Conservation (phyloP, 2,113 vertebrate species). For the Alexandromys fortis region DNA sequence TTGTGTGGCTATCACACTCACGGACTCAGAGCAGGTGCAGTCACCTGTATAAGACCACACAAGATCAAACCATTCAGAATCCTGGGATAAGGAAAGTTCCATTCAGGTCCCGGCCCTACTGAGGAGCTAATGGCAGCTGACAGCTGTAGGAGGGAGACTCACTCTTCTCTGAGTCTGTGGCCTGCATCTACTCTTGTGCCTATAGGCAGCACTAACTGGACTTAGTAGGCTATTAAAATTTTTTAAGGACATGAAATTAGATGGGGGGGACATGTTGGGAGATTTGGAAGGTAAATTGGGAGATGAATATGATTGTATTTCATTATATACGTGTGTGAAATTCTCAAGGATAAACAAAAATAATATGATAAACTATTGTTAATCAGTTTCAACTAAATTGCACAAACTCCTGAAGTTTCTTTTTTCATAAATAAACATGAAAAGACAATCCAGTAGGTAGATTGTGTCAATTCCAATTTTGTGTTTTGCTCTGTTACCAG, state of each 20-base stretch:
- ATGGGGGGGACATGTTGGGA: neutral
- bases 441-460: neutral
- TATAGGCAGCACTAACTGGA: neutral
- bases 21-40: neutral
- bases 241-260: neutral
- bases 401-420: neutral
- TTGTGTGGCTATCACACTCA: too few species aligned
- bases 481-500: neutral
- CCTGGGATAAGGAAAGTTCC: too few species aligned
- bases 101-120: neutral
- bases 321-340: neutral
- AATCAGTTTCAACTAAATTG: neutral
- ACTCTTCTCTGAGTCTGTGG: neutral
- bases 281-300: neutral
- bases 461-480: neutral
- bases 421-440: neutral
- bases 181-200: neutral
- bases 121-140: neutral
- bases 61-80: neutral
- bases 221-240: too few species aligned
- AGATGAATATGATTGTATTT: neutral
- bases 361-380: neutral
- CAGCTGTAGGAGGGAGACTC: neutral
- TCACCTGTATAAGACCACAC: neutral
- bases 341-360: neutral